Base-by-base conservation (phyloP, 2,113 vertebrate species). In the Poeciliopsis occidentalis region DNA sequence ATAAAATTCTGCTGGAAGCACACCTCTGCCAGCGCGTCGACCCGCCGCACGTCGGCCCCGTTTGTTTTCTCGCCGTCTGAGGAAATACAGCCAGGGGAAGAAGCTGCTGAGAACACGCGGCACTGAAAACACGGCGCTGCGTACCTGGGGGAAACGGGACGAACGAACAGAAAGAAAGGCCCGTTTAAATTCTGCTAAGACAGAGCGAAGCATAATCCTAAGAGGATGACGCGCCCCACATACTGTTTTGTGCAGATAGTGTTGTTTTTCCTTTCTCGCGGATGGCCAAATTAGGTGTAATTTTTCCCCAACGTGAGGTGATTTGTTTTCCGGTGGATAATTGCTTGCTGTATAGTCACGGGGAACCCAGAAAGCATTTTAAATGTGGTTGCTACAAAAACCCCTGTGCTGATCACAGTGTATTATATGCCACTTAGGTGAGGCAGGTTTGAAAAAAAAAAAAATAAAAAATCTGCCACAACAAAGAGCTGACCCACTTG, bases 401-500 rank as follows among this genome's bases (percentile, higher is more conserved):
- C 8, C 34, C 32, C 30, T 69, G 71, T 0, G 17, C 64, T 73
- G 83, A 81, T 89, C 85, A 82, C 64, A 76, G 64, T 31, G 64
- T 13, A 86, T 85, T 87, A 75, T 73, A 75, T 61, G 64, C 63
- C 66, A 80, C 69, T 85, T 75, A 84, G 69, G 78, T 19, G 57
- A 76, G 80, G 31, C 66, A 73, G 70, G 75, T 69, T 69, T 75
- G 76, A 88, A 86, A 83, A 79, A 81, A 80, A 80, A 88, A 85
- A 78, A 78, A 88, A 85, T 80, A 79, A 80, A 80, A 31, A 87
- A 86, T 78, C 75, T 51, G 26, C 63, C 4, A 30, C 39, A 85
- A 87, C 84, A 90, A 83, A 83, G 37, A 62, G 26, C 75, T 83
- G 81, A 83, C 84, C 87, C 81, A 85, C 87, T 90, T 85, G 84